Conservation (phyloP, 2,888 invertebrate genomes). For the Schrankia costaestrigalis region DNA sequence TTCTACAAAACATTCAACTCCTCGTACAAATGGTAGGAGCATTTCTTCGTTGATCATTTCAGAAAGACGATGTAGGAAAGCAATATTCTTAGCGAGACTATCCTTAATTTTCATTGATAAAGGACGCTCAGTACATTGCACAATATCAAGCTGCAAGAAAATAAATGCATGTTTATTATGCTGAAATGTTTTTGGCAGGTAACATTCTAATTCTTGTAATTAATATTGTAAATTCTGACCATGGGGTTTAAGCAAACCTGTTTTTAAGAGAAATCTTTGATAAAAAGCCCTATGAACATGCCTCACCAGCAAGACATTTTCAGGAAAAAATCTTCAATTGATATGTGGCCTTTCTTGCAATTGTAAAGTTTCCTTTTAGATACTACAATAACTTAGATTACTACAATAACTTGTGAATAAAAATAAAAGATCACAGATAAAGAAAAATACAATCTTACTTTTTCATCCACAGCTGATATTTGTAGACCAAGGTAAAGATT, state of each 20-base stretch:
- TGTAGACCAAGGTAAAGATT: constrained; percentile 68
- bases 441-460: constrained; percentile 41
- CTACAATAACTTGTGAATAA: too few relatives aligned
- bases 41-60: constrained; percentile 71
- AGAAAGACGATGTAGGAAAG: constrained; percentile 67
- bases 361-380: background rate
- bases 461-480: constrained; percentile 57
- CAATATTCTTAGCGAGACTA: constrained; percentile 65
- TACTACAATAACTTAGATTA: background rate
- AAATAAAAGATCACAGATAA: background rate
- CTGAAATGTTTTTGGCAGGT: too few relatives aligned
- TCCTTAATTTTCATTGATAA: constrained; percentile 62
- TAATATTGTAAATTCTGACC: too few relatives aligned
- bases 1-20: constrained; percentile 68
- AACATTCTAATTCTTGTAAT: too few relatives aligned
- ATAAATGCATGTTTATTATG: too few relatives aligned
- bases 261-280: too few relatives aligned
- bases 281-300: too few relatives aligned
- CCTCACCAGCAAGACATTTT: too few relatives aligned
- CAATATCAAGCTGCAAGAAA: constrained; percentile 65
- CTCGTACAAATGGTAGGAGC: constrained; percentile 66
- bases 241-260: too few relatives aligned
- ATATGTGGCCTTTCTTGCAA: background rate
- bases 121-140: constrained; percentile 70
- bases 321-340: background rate